Evolutionary conservation across 2,113 vertebrate genomes (phyloP), one percentile per base, ranked within the genome.

Genomic region (Sander lucioperca): DNA sequence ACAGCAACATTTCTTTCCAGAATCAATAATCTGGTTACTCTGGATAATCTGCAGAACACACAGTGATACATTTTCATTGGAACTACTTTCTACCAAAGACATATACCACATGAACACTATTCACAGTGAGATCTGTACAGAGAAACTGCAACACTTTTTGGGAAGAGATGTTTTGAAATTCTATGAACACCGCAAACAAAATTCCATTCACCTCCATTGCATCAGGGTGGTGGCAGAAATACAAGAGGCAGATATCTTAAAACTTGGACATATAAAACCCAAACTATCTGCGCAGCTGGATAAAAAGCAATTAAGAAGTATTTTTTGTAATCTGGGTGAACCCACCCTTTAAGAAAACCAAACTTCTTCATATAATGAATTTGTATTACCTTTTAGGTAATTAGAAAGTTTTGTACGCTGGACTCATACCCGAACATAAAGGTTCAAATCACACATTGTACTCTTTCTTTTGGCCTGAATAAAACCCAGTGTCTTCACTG

Each of bases 361-460:
- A 78, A 64, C n/a, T 48, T 71, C 2, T 25, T 54, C 19, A 18
- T 27, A 33, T 14, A 3, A 76, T 69, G 30, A 2, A 75, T 79
- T 75, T 59, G n/a, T 36, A 58, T 71, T 74, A 19, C 13, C 58
- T 58, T 63, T 11, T 10, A 39, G 53, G 36, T 54, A 70, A 72
- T 67, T 43, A 30, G 23, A 74, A 73, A 67, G 7, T 66, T 82
- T 80, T 85, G 61, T 54, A 51, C 62, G 72, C 67, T 53, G 39
- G 70, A 18, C 65, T 83, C 53, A 51, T 62, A 66, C 5, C 70
- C 43, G 12, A 53, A 61, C 72, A 85, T 87, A 71, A 80, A 86
- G 47, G 27, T 82, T 70, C 82, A 91, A 86, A 86, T 87, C 64
- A 3, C 75, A 76, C 77, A 80, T 83, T 88, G 83, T 86, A 25